A percentile compares a stretch with the other conserved stretches of the same genome.
phyloP scores from a whole-genome alignment of 2,888 invertebrate genomes.

The Volucella zonaria region DNA sequence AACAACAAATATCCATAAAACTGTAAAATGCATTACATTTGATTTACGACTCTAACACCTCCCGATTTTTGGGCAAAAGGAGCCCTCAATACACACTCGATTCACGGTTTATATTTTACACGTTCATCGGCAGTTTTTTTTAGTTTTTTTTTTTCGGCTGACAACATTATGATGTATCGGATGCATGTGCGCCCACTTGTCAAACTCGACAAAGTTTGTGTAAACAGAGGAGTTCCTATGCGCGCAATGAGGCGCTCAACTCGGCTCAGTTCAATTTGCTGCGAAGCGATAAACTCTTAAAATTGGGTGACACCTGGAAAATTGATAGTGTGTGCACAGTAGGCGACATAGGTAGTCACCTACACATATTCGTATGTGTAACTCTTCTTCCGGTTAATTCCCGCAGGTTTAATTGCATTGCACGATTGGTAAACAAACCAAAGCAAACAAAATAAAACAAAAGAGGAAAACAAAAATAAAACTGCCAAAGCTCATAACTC shows the following conservation, averaged over 20 bases:
- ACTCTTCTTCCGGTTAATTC: slow-evolving; percentile 33
- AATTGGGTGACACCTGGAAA: slow-evolving; percentile 69
- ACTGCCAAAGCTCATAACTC: slow-evolving; percentile 33
- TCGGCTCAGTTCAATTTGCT: slow-evolving; percentile 46
- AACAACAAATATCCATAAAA: slow-evolving; percentile 41
- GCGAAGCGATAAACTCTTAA: slow-evolving; percentile 49
- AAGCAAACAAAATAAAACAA: slow-evolving; percentile 14
- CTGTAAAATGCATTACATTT: slow-evolving; percentile 70
- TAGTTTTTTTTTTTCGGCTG: slow-evolving; percentile 1
- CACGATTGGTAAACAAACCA: slow-evolving; percentile 38
- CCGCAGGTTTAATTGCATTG: slow-evolving; percentile 36
- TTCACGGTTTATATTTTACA: slow-evolving; percentile 59
- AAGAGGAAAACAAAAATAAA: neutral
- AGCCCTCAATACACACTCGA: slow-evolving; percentile 21
- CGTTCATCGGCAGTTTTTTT: slow-evolving; percentile 54
- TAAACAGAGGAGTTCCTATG: slow-evolving; percentile 45
- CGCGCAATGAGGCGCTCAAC: neutral
- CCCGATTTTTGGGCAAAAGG: slow-evolving; percentile 45
- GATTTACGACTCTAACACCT: slow-evolving; percentile 72
- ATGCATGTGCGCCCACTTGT: slow-evolving; percentile 74
- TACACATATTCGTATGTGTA: neutral
- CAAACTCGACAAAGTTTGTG: slow-evolving; percentile 67
- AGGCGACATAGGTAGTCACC: neutral
- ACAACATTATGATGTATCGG: slow-evolving; percentile 70
- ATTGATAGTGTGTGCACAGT: slow-evolving; percentile 50